A percentile compares a stretch with the other conserved stretches of the same genome.
Evolutionary conservation across 2,113 vertebrate genomes (phyloP).

Genomic region (Ranitomeya imitator): DNA sequence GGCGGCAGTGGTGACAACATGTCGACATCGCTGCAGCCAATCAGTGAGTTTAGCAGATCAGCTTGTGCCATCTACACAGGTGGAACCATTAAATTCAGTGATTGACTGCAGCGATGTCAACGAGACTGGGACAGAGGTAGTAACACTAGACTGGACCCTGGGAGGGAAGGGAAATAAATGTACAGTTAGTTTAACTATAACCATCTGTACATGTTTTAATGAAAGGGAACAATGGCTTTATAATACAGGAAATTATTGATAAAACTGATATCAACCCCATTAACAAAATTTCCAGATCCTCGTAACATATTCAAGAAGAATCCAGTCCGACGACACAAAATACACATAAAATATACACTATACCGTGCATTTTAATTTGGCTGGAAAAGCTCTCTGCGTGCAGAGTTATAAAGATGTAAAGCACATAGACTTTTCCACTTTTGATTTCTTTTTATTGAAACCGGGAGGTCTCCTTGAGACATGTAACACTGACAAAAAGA

Average conservation of each 20-base stretch:
- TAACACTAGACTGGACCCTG: too few species aligned
- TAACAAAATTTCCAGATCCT: not conserved
- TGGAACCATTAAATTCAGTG: too few species aligned
- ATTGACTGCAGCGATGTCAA: too few species aligned
- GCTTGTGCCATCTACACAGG: too few species aligned
- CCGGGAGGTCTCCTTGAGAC: conserved; percentile 22
- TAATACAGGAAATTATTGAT: not conserved
- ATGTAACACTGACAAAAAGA: conserved; percentile 17
- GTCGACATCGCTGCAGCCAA: too few species aligned
- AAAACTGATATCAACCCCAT: not conserved
- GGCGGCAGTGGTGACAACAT: too few species aligned
- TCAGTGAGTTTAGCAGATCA: too few species aligned
- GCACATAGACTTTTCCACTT: not conserved
- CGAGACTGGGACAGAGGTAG: too few species aligned
- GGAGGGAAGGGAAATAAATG: too few species aligned
- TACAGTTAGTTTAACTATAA: too few species aligned
- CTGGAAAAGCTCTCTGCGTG: not conserved
- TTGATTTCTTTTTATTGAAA: conserved; percentile 40
- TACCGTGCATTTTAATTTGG: not conserved
- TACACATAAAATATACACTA: not conserved
- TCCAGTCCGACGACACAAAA: not conserved
- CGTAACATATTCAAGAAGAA: not conserved
- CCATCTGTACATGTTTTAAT: too few species aligned
- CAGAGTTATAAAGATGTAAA: conserved; percentile 24
- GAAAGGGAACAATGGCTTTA: too few species aligned